These are phyloP conservation scores for Penaeus chinensis DNA, from an alignment of 1,140 invertebrate genomes.

Conservation along the genomic window DNA sequence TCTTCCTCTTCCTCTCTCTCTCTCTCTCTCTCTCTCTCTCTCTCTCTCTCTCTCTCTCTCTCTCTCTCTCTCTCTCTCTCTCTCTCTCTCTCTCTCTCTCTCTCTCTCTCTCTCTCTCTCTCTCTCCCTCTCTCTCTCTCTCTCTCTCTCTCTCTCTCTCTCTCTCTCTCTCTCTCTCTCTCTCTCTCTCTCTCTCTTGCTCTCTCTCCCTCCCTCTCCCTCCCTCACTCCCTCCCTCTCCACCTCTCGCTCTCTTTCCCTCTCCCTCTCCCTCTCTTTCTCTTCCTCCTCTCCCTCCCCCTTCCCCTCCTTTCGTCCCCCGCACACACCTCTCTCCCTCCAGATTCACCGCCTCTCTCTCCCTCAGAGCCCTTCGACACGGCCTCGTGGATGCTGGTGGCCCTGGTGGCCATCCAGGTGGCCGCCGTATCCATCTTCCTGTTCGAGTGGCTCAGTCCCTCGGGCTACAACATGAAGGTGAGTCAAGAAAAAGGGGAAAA, in stretches of 20 bases:
- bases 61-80: too few relatives aligned
- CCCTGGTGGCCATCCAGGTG: conserved; percentile 95
- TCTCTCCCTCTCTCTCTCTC: background rate
- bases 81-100: background rate
- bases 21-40: too few relatives aligned
- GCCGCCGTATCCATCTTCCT: conserved; percentile 96
- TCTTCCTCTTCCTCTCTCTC: too few relatives aligned
- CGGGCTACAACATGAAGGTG: conserved; percentile 92
- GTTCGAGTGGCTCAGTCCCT: conserved; percentile 96
- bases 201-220: conserved; percentile 76
- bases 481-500: conserved; percentile 59
- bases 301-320: too few relatives aligned
- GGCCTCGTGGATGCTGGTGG: conserved; percentile 96
- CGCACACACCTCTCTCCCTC: too few relatives aligned
- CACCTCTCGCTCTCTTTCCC: too few relatives aligned
- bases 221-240: conserved; percentile 93
- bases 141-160: background rate
- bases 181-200: too few relatives aligned
- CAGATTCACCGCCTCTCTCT: background rate
- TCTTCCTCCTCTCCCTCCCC: too few relatives aligned
- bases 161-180: background rate
- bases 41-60: too few relatives aligned
- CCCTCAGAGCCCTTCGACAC: conserved; percentile 95
- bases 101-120: too few relatives aligned
- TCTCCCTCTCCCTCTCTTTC: too few relatives aligned